Base-by-base conservation (phyloP, 2,113 vertebrate species). In the Poecilia latipinna region DNA sequence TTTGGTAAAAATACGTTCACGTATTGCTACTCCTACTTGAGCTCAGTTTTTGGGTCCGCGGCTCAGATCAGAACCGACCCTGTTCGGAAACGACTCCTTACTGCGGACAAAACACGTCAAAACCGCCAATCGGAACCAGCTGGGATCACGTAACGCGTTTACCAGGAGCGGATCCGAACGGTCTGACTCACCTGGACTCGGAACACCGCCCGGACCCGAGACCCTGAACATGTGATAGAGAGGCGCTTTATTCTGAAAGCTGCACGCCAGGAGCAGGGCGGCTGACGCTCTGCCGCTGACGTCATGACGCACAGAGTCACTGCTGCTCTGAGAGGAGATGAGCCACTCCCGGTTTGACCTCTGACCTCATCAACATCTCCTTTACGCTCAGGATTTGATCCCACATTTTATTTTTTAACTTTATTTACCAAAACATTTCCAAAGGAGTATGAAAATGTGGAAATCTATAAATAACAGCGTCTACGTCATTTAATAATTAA, bases 161-260 rank as follows among this genome's bases (percentile, higher is more conserved):
- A 72, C 65, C 60, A 68, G 48, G 12, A 33, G 29, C 31, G 31
- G 31, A 5, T n/a, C 44, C 15, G 31, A 29, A 31, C 12, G 28
- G 1, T 1, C 1, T 1, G 8, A 39, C 60, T 78, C 70, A 78
- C 83, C 68, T 51, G 70, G 1, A 35, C 24, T 28, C 51, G 17
- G 51, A 37, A 31, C 2, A 1, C 57, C 74, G 71, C 63, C 8
- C 19, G 13, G 28, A 65, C 13, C 44, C 12, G 12, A 2, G 26
- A 35, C 61, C 42, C 15, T 2, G 39, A 22, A 28, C 29, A n/a
- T 8, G 1, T n/a, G 42, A 8, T 12, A 19, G 24, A 19, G 13
- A 37, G 62, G 61, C 39, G 60, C 65, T 85, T 82, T 75, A 75
- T 79, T 78, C n/a, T 33, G 65, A 77, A 77, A 77, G 54, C 61